Base-by-base conservation (phyloP, 2,797 vertebrate species). In the Arremon brunneinucha region DNA sequence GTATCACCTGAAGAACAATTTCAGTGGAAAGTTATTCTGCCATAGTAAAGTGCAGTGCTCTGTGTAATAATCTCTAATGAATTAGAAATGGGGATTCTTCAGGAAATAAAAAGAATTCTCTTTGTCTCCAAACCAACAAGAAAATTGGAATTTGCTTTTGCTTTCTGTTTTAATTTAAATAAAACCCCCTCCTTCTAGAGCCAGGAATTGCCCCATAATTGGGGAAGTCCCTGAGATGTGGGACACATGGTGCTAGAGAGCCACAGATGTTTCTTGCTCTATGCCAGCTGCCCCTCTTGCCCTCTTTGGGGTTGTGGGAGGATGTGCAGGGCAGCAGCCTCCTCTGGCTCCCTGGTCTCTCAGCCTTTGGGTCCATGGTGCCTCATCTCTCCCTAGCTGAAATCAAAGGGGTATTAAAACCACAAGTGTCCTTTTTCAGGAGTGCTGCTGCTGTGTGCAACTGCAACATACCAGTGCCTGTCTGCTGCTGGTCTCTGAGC, bases 191-290 rank as follows among this genome's bases (percentile, higher is more conserved):
- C 20, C 30, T 68, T 78, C 23, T 32, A 44, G 21, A 43, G 15
- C 62, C 59, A 32, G 21, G 11, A 46, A 22, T 37, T 83, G 21
- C n/a, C 30, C 20, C 10, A 2, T 65, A 35, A 39, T 53, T 71
- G 43, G 52, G 56, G 63, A 77, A 10, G 35, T 62, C 24, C 22
- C 35, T 32, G 35, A 72, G 21, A 44, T 41, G 20, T 43, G 22
- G 11, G 43, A n/a, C 17, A 28, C 4, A 1, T 0, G 0, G 12
- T 44, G 8, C 32, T 87, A 27, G 44, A 60, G 50, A 56, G 24
- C 16, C 0, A 0, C 14, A 46, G 27, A 10, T 70, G 52, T 77
- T 88, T 70, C 34, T 80, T 49, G 47, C 59, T 60, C 50, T 83
- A 2, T 41, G 26, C 39, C 47, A 35, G 35, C 62, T 2, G 0